phyloP scores from a whole-genome alignment of 1,140 invertebrate genomes.

The Macrobrachium rosenbergii region DNA sequence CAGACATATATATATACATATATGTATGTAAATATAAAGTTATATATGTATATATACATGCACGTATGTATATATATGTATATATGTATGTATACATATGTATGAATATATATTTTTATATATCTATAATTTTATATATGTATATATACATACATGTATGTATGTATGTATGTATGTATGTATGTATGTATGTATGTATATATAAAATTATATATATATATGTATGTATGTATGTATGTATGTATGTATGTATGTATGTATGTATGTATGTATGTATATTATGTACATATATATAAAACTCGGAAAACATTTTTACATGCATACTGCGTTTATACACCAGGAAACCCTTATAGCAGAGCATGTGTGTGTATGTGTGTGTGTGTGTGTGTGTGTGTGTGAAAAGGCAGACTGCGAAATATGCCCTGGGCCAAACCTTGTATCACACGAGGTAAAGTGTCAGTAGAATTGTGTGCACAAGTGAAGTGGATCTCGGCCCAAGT shows the following conservation, averaged over 20 bases:
- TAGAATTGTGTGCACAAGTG: too few species aligned
- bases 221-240: background rate
- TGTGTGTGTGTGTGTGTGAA: slow-evolving; percentile 9
- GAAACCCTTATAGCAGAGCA: background rate
- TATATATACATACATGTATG: background rate
- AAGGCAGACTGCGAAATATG: too few species aligned
- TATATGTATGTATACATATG: background rate
- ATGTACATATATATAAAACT: background rate
- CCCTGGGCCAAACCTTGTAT: too few species aligned
- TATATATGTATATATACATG: slow-evolving; percentile 29
- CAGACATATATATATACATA: too few species aligned
- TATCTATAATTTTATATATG: slow-evolving; percentile 29
- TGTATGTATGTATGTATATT: background rate
- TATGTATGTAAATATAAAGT: too few species aligned
- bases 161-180: background rate
- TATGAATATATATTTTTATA: background rate
- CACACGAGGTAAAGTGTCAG: too few species aligned
- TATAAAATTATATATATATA: background rate
- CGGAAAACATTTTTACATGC: too few species aligned
- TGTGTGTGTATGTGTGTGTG: slow-evolving; percentile 21
- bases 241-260: background rate
- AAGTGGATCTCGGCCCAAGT: too few species aligned
- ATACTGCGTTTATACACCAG: too few species aligned
- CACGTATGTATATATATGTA: too few species aligned
- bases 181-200: background rate